A percentile compares a stretch with the other conserved stretches of the same genome.
Evolutionary conservation across 1,140 invertebrate species (phyloP).

Genomic region (Listronotus oregonensis): DNA sequence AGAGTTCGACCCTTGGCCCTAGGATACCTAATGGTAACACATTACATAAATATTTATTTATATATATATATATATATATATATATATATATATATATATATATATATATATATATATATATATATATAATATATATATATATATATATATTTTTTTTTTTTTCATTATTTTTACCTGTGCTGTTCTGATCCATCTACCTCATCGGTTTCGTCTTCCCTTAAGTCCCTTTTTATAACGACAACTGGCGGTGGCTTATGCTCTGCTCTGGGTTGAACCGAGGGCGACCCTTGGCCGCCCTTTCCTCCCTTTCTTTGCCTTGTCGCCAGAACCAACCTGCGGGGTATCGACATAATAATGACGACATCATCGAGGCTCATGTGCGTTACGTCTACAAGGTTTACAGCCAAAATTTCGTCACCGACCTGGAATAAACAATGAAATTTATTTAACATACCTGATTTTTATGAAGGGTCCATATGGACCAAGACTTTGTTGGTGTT

Average conservation of each 20-base stretch:
- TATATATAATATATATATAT: too few species aligned
- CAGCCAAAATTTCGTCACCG: slow-evolving; percentile 97
- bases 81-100: too few species aligned
- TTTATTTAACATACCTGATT: background rate
- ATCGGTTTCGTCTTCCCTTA: slow-evolving; percentile 82
- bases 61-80: too few species aligned
- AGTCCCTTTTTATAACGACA: slow-evolving; percentile 90
- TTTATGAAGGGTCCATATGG: background rate
- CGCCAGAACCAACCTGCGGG: slow-evolving; percentile 89
- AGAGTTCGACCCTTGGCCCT: too few species aligned
- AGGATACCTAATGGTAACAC: too few species aligned
- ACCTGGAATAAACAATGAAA: slow-evolving; percentile 64
- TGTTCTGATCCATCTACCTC: slow-evolving; percentile 60
- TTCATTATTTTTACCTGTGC: slow-evolving; percentile 57
- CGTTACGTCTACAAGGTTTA: slow-evolving; percentile 96
- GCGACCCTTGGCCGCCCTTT: slow-evolving; percentile 71
- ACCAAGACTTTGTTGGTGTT: too few species aligned
- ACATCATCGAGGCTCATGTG: slow-evolving; percentile 98
- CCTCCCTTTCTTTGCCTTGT: slow-evolving; percentile 77
- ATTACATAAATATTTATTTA: too few species aligned
- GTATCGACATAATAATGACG: slow-evolving; percentile 99
- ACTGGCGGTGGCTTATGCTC: slow-evolving; percentile 90
- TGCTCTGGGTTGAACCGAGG: slow-evolving; percentile 67
- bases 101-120: too few species aligned
- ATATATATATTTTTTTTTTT: too few species aligned